Base-by-base conservation (phyloP, 2,888 invertebrate genomes). In the Carabus problematicus region DNA sequence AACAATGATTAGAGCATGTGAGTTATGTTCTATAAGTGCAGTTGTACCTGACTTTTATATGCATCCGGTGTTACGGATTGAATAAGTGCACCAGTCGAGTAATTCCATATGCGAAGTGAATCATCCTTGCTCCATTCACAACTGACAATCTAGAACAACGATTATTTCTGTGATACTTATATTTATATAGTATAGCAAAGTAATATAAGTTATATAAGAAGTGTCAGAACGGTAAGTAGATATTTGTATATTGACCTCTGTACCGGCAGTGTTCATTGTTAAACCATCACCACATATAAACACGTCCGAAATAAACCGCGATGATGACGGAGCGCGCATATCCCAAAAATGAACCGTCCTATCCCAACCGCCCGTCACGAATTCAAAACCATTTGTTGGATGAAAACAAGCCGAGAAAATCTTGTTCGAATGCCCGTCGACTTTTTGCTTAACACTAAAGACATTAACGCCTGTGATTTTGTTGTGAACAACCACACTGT, bases 341-440 rank as follows among this genome's bases (percentile, higher is more conserved):
- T 90, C 90, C 89, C 90, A 90, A 75, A 88, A 89, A 75, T 88
- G 85, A 1, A 91, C 84, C 0, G 84, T 83, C 75, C 88, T 83
- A 74, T 90, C 89, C 89, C 89, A 89, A 8, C 90, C 89, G 0
- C 88, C 89, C 1, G 89, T 88, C 72, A 90, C 82, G 70, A 91
- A 77, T 79, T 90, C 90, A 76, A 89, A 86, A 64, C 85, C 84
- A 9, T 87, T 87, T 75, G 83, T 84, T 0, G 90, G 90, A 76
- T 90, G 86, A 76, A 89, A 90, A 52, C 85, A 84, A 16, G 87
- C 87, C 1, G 87, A 84, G 74, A 88, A 90, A 73, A 90, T 85
- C 76, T 89, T 82, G 7, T 88, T 88, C 49, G 82, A 85, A 74
- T 89, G 90, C 0, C 90, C 90, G 74, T 89, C 87, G 62, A 84